Base-by-base conservation (phyloP, 2,797 vertebrate genomes). In the Semotilus atromaculatus region DNA sequence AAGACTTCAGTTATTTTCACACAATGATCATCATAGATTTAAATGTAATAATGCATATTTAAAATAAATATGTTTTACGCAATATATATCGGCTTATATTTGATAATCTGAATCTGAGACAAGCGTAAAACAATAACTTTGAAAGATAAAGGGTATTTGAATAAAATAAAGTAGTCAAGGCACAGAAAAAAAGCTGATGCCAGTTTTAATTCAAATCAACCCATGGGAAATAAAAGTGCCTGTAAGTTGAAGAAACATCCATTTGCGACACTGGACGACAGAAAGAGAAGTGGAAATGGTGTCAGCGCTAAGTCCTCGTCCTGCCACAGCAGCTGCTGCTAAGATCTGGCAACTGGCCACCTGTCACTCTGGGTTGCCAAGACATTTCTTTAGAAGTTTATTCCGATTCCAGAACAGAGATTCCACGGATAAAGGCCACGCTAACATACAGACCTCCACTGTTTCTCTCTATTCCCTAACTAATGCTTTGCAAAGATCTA, bases 341-440 rank as follows among this genome's bases (percentile, higher is more conserved):
- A 95, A 0, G 94, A 95, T 90, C 96, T 94, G 9, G 96, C 92
- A 36, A 95, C 95, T 0, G 94, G 94, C 90, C 95, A 94, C 13
- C 92, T 68, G 74, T 58, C 51, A 71, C 66, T 67, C 51, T 26
- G 26, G 48, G 36, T 34, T 58, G 51, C 82, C 51, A 77, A 67
- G 34, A 68, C 36, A 23, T 76, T 78, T 58, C 23, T 67, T 51
- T 51, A 53, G 38, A 55, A 23, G 62, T 60, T 70, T 70, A 58
- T 68, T 67, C 45, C 7, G n/a, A 68, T 34, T 29, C 34, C 14
- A 36, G 18, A 76, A 75, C 16, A 83, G 64, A 53, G 10, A 58
- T 70, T 60, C 3, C 5, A 10, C 2, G 3, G 11, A 75, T 16
- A 40, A 66, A 82, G 62, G n/a, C 31, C 34, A 53, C 9, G 31